These are phyloP conservation scores for Athrips mouffetella DNA, from an alignment of 2,888 invertebrate genomes.

Conservation along the genomic window DNA sequence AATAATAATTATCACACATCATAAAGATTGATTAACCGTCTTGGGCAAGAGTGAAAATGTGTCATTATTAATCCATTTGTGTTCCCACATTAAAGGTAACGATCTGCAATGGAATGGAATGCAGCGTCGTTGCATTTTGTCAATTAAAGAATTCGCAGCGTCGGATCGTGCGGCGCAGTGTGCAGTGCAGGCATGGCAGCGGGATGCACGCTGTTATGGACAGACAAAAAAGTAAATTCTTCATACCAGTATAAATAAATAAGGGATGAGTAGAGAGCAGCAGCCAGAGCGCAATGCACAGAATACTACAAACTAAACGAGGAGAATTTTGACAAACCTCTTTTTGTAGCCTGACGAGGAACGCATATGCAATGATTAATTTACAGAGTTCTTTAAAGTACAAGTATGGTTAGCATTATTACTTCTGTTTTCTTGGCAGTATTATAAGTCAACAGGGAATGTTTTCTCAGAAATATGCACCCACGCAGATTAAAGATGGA, in stretches of 20 bases:
- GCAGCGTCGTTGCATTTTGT: conserved; percentile 61
- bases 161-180: conserved; percentile 44
- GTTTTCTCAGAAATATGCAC: conserved; percentile 75
- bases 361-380: conserved; percentile 77
- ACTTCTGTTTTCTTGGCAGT: conserved; percentile 74
- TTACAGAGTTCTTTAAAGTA: conserved; percentile 70
- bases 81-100: conserved; percentile 63
- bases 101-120: conserved; percentile 57
- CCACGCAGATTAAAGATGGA: conserved; percentile 76
- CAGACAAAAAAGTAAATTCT: conserved; percentile 67
- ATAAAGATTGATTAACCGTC: conserved; percentile 10
- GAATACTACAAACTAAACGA: conserved; percentile 58
- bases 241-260: conserved; percentile 76
- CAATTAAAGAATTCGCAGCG: conserved; percentile 70
- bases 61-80: conserved; percentile 48
- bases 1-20: conserved; percentile 14
- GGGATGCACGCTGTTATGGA: conserved; percentile 62
- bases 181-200: conserved; percentile 26
- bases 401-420: conserved; percentile 73
- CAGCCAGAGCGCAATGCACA: conserved; percentile 42
- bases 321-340: conserved; percentile 74
- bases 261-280: conserved; percentile 70
- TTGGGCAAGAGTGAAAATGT: conserved; percentile 28
- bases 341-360: conserved; percentile 71
- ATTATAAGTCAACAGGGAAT: conserved; percentile 72